A percentile compares a stretch with the other conserved stretches of the same genome.
Evolutionary conservation across 2,113 vertebrate species (phyloP).

Genomic region (Oncorhynchus mykiss): DNA sequence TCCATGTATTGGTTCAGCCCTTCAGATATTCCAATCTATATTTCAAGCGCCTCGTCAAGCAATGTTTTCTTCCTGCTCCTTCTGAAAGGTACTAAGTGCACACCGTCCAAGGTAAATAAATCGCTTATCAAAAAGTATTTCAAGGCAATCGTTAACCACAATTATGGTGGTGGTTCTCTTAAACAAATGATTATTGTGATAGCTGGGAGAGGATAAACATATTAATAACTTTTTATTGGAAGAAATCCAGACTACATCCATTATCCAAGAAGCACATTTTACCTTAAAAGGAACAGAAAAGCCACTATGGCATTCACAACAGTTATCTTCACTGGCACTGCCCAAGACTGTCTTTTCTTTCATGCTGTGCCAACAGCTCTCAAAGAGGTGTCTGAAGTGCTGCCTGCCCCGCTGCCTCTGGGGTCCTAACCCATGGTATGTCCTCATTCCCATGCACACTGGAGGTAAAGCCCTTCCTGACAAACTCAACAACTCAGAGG

Average conservation of each 20-base stretch:
- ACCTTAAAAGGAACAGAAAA: neutral
- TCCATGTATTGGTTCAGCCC: no score
- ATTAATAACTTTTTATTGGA: neutral
- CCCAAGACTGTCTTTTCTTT: constrained; percentile 41
- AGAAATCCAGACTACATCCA: neutral
- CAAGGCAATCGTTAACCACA: neutral
- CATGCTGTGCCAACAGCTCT: constrained; percentile 59
- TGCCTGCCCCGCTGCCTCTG: constrained; percentile 39
- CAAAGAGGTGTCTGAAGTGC: constrained; percentile 34
- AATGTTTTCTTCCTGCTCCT: neutral
- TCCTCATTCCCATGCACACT: constrained; percentile 43
- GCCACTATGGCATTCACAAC: neutral
- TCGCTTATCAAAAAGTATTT: neutral
- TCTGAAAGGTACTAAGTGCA: neutral
- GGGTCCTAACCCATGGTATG: constrained; percentile 24
- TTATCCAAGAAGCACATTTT: neutral
- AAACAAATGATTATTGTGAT: neutral
- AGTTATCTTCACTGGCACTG: constrained; percentile 3
- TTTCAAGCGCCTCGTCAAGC: neutral
- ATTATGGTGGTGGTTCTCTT: neutral
- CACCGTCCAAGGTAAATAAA: neutral
- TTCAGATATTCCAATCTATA: neutral
- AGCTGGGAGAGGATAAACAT: neutral
- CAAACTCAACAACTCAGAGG: constrained; percentile 27
- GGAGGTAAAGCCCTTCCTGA: constrained; percentile 55